Evolutionary conservation across 1,140 invertebrate species (phyloP), one percentile per base, ranked within the genome.

Genomic region (Macrobrachium rosenbergii): DNA sequence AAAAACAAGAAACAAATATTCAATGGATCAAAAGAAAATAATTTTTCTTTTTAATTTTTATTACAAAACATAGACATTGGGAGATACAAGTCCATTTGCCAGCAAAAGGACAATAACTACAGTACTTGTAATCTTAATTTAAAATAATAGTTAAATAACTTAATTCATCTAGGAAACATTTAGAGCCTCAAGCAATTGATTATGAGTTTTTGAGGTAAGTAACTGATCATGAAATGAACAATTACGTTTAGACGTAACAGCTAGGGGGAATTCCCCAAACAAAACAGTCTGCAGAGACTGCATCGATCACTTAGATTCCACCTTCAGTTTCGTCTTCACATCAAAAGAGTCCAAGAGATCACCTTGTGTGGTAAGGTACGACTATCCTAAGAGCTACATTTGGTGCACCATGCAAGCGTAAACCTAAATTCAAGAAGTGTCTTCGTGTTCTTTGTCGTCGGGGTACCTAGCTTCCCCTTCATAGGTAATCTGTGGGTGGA

Each of bases 401-500:
- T 10, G 12, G 52, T 52, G 52, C 52, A 52, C 52, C 52, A 52
- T 52, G 12, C 7, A 52, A 52, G 12, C 7, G 12, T 10, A 5
- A 52, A 52, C 52, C 52, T 52, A 52, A 52, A 52, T 72, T 72
- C 21, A 72, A 28, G 69, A 72, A 28, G 69, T 43, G 37, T 14
- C 21, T 14, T 72, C 69, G 16, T 72, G 3, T 17, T 23, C 23
- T 72, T 72, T 28, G 69, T 23, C 23, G 0, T 72, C 10, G 10
- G 69, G 69, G 16, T 72, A 72, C 23, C 37, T 23, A 23, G 85
- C 76, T 59, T 80, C 79, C 0, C 78, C 78, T 28, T 86, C 84
- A 23, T 79, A 86, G 0, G 76, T 80, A n/a, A 86, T 78, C 19
- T 86, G 72, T 14, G 84, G 84, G 58, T 86, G 84, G 58, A 86